phyloP scores from a whole-genome alignment of 2,888 invertebrate species.

The Gnatocerus cornutus region DNA sequence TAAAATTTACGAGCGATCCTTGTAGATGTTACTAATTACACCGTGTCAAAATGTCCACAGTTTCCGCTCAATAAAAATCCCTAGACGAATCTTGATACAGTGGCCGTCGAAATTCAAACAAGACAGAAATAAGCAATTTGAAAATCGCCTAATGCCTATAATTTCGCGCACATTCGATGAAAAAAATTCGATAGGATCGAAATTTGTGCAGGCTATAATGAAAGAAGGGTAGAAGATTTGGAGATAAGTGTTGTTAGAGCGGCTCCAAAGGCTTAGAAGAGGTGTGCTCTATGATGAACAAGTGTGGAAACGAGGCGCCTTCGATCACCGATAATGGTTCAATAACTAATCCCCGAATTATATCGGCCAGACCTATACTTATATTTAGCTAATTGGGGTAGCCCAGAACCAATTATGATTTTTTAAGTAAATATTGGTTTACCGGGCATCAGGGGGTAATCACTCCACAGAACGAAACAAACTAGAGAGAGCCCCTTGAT shows the following conservation, averaged over 20 bases:
- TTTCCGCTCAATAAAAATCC: no score
- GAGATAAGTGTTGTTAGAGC: conserved; percentile 33
- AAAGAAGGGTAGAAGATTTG: conserved; percentile 35
- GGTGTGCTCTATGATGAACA: conserved; percentile 46
- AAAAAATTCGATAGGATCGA: conserved; percentile 2
- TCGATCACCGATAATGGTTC: conserved; percentile 68
- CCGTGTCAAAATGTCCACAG: not conserved
- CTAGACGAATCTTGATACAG: no score
- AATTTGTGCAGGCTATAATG: conserved; percentile 38
- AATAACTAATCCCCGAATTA: conserved; percentile 68
- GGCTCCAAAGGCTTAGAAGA: not conserved
- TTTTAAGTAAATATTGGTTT: conserved; percentile 66
- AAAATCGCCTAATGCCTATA: conserved; percentile 24
- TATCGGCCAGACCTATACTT: conserved; percentile 68
- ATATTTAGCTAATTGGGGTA: conserved; percentile 70
- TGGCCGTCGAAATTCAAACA: not conserved
- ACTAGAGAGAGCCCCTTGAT: no score
- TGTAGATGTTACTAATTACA: conserved; percentile 21
- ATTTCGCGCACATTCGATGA: conserved; percentile 15
- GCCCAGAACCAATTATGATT: conserved; percentile 68
- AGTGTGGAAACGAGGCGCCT: conserved; percentile 65
- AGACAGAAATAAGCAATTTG: conserved; percentile 7
- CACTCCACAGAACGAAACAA: not conserved
- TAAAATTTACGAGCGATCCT: conserved; percentile 11
- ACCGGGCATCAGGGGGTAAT: conserved; percentile 55